phyloP scores from a whole-genome alignment of 2,888 invertebrate species.

The Tachina grossa region DNA sequence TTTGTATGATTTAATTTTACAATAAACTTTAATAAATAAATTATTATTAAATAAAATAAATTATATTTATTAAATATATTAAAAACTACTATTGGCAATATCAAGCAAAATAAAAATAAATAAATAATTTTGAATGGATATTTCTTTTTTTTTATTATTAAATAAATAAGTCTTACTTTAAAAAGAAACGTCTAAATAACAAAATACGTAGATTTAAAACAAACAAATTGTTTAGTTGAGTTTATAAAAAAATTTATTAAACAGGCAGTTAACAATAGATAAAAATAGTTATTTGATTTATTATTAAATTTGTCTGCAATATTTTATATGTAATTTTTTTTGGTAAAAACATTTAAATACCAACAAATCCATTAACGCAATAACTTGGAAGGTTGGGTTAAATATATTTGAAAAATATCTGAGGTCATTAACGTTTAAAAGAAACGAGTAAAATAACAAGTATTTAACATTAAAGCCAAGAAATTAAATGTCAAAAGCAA shows the following conservation, averaged over 20 bases:
- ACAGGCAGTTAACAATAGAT: slow-evolving; percentile 47
- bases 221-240: slow-evolving; percentile 75
- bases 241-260: slow-evolving; percentile 32
- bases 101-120: slow-evolving; percentile 11
- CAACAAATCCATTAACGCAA: slow-evolving; percentile 27
- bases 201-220: slow-evolving; percentile 75
- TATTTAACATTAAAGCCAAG: slow-evolving; percentile 56
- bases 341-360: slow-evolving; percentile 13
- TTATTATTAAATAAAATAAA: slow-evolving; percentile 17
- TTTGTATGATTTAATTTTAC: slow-evolving; percentile 56
- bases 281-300: not conserved
- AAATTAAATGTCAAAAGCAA: slow-evolving; percentile 75
- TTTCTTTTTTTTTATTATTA: not conserved
- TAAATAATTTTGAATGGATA: not conserved
- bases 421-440: slow-evolving; percentile 34
- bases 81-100: slow-evolving; percentile 3
- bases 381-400: slow-evolving; percentile 7
- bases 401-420: not conserved
- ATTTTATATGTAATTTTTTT: not conserved
- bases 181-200: slow-evolving; percentile 39
- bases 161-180: not conserved
- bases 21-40: not conserved
- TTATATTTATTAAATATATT: slow-evolving; percentile 14
- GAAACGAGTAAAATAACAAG: slow-evolving; percentile 49
- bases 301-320: not conserved